These are phyloP conservation scores for Tetheella fluctuosa DNA, from an alignment of 2,888 invertebrate genomes.

Conservation along the genomic window DNA sequence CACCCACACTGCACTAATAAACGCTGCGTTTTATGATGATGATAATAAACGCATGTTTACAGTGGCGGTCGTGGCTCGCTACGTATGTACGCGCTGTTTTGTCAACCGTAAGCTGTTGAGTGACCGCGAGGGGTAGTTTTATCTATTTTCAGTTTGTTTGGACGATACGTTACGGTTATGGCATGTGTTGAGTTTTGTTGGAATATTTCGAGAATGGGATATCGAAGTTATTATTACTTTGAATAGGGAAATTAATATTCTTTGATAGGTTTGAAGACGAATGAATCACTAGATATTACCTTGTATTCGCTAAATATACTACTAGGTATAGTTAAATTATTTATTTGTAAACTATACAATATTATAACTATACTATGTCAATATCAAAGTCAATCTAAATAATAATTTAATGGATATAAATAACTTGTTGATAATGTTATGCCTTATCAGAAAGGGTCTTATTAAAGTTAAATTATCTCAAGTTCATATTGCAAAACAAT, in stretches of 20 bases:
- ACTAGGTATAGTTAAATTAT: too few species aligned
- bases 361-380: too few species aligned
- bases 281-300: too few species aligned
- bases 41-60: slow-evolving; percentile 78
- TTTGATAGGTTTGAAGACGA: too few species aligned
- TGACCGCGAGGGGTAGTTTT: slow-evolving; percentile 32
- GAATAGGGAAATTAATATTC: not conserved
- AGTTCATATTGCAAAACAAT: slow-evolving; percentile 37
- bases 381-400: too few species aligned
- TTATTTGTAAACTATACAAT: too few species aligned
- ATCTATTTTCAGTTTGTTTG: slow-evolving; percentile 55
- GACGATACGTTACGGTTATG: slow-evolving; percentile 41
- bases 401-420: too few species aligned
- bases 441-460: not conserved
- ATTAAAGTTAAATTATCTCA: slow-evolving; percentile 16
- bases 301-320: too few species aligned
- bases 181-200: slow-evolving; percentile 16
- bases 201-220: not conserved
- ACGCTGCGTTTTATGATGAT: slow-evolving; percentile 71
- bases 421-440: not conserved
- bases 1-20: slow-evolving; percentile 77
- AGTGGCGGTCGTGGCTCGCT: slow-evolving; percentile 50
- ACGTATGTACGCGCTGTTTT: slow-evolving; percentile 38
- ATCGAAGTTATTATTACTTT: not conserved
- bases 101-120: slow-evolving; percentile 47